A percentile compares a stretch with the other conserved stretches of the same genome.
phyloP scores from a whole-genome alignment of 2,113 vertebrate species.

The Dissostichus mawsoni region DNA sequence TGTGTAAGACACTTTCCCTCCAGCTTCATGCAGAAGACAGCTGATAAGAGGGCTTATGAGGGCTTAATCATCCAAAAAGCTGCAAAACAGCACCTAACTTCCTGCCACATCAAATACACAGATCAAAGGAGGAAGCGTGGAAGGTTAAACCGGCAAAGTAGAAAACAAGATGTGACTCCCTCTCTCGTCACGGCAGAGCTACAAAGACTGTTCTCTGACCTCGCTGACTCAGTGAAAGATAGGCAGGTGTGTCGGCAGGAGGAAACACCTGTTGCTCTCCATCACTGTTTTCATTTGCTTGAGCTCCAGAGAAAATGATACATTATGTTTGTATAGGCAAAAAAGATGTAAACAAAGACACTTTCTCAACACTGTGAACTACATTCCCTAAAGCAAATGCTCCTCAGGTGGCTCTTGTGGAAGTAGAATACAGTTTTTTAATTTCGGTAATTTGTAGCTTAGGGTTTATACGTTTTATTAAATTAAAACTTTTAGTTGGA shows the following conservation, averaged over 20 bases:
- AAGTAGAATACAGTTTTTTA: too few species aligned
- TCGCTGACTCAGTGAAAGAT: slow-evolving; percentile 27
- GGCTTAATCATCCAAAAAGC: slow-evolving; percentile 13
- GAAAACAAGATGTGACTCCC: slow-evolving; percentile 14
- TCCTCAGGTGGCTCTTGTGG: too few species aligned
- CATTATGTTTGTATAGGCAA: neutral
- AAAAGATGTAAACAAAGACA: neutral
- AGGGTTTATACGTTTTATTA: neutral
- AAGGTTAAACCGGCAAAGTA: slow-evolving; percentile 18
- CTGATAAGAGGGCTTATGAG: slow-evolving; percentile 7
- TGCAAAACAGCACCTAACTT: slow-evolving; percentile 29
- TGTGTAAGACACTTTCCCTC: neutral
- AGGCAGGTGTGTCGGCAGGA: slow-evolving; percentile 17
- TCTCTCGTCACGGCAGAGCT: slow-evolving; percentile 29
- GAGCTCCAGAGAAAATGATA: neutral
- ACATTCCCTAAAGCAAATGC: too few species aligned
- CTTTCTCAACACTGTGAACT: too few species aligned
- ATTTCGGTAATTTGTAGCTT: neutral
- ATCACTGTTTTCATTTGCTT: neutral
- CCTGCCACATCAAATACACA: slow-evolving; percentile 21
- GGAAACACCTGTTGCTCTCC: slow-evolving; percentile 45
- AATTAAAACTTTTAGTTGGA: neutral
- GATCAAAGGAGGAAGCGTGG: slow-evolving; percentile 10
- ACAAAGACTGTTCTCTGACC: slow-evolving; percentile 19
- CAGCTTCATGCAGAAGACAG: slow-evolving; percentile 11